Evolutionary conservation across 2,113 vertebrate genomes (phyloP).

Genomic region (Eubucco bourcierii): DNA sequence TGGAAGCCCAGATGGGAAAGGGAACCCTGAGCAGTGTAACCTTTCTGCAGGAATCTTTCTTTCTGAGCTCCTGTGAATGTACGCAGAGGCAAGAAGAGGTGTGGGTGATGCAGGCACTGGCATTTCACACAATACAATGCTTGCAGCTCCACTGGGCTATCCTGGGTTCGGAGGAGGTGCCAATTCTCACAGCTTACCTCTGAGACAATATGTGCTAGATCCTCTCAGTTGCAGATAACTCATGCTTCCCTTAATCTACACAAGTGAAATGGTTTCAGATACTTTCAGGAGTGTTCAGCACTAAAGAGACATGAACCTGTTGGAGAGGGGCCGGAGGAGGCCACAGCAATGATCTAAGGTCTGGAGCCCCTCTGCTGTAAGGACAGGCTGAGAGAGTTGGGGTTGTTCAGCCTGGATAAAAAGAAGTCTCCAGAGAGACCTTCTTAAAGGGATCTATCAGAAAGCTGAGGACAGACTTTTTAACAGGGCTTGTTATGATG

Average conservation of each 20-base stretch:
- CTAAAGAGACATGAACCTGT: too few species aligned
- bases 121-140: not conserved
- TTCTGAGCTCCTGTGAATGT: not conserved
- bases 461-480: too few species aligned
- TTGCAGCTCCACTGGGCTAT: not conserved
- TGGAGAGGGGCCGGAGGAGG: too few species aligned
- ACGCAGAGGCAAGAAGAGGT: not conserved
- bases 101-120: not conserved
- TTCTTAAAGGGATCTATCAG: too few species aligned
- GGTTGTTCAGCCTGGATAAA: too few species aligned
- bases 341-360: too few species aligned
- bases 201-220: not conserved
- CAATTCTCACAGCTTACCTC: not conserved
- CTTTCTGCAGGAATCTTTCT: not conserved
- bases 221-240: conserved; percentile 42
- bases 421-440: too few species aligned
- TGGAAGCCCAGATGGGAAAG: fast-evolving
- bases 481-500: too few species aligned
- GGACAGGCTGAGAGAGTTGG: too few species aligned
- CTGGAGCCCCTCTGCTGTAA: too few species aligned
- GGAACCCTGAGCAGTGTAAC: fast-evolving
- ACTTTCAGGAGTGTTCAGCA: not conserved
- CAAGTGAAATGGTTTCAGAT: not conserved
- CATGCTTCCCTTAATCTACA: not conserved
- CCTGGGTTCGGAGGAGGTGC: not conserved